Conservation (phyloP, 2,113 vertebrate genomes). For the Gavialis gangeticus region DNA sequence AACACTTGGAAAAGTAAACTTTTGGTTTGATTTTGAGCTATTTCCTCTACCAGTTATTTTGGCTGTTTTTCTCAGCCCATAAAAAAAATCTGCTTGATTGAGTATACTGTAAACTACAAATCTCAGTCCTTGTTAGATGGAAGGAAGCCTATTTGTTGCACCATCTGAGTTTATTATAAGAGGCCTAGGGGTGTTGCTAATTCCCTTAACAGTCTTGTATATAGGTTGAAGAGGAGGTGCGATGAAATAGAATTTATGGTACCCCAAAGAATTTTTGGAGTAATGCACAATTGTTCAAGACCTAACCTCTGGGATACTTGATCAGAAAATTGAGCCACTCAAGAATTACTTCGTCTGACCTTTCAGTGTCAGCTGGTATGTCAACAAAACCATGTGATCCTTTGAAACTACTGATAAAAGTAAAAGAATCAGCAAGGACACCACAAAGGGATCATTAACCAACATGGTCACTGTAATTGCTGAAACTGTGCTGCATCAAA, state of each 20-base stretch:
- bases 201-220: background rate
- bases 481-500: background rate
- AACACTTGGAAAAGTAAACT: background rate
- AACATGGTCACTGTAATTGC: fast-evolving
- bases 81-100: background rate
- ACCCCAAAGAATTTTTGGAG: background rate
- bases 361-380: background rate
- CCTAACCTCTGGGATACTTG: background rate
- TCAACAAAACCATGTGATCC: background rate
- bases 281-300: background rate
- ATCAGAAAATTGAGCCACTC: background rate
- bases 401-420: background rate
- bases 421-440: background rate
- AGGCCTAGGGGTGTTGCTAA: background rate
- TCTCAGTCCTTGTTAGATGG: background rate
- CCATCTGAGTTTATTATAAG: background rate
- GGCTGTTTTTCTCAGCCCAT: background rate
- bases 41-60: background rate
- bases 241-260: background rate
- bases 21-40: background rate
- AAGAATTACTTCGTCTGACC: background rate
- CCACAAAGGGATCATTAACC: background rate
- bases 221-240: background rate
- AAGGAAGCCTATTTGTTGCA: background rate
- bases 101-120: background rate